Base-by-base conservation (phyloP, 2,113 vertebrate species). In the Cephalopterus ornatus region DNA sequence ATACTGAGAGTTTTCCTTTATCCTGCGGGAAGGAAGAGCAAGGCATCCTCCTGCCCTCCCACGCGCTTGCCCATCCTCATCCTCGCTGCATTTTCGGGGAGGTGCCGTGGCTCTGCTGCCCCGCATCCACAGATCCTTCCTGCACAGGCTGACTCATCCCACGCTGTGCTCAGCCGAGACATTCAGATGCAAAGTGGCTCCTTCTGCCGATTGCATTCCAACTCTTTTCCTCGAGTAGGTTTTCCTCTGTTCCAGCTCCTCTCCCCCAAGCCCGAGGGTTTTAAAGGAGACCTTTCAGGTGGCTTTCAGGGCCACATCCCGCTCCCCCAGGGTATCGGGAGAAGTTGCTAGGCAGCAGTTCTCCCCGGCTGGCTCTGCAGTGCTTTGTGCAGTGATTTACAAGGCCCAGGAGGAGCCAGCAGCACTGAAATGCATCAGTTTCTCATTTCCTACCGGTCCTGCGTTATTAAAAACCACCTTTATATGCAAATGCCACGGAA, bases 291-390 rank as follows among this genome's bases (percentile, higher is more conserved):
- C 76, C 67, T 76, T 49, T 72, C 71, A 91, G 88, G 74, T 84
- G 63, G 75, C 73, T 92, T 85, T 77, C 47, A 11, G 2, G 76
- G 77, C 84, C 93, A 59, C 55, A 44, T 85, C 62, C 71, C 41
- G 37, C 62, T 91, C 78, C 62, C 53, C 18, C 5, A 33, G 41
- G 39, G 46, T 75, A 46, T 1, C 0, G 0, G 84, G 32, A 81
- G 87, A 49, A 94, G 93, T 89, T 96, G 89, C 96, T 93, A 92
- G 76, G 95, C 86, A 92, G 91, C 92, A 63, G 83, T 59, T 95
- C 95, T 78, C 86, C 76, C 87, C 77, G 86, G 32, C 93, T 94
- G 91, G 77, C 87, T 91, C 94, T 18, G 61, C 52, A 8, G 74
- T 32, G 93, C 73, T 91, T 84, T 55, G 39, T 42, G 80, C 63